Percentiles rank a stretch among this genome's conserved stretches.
These are phyloP conservation scores for Malacoctenus gilli DNA, from an alignment of 2,797 vertebrate species.

Conservation along the genomic window DNA sequence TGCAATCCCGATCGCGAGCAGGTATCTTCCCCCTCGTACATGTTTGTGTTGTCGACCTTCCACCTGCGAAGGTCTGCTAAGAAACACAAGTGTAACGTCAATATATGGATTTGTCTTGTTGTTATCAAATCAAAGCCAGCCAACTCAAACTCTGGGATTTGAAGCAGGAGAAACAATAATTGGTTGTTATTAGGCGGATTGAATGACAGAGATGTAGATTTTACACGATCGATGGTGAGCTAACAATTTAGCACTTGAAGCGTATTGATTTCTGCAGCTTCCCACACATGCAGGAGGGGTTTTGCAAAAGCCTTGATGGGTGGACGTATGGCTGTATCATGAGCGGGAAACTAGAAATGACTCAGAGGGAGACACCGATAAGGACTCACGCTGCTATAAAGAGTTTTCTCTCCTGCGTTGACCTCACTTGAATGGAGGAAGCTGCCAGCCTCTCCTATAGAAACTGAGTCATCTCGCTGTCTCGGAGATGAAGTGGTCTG, in stretches of 20 bases:
- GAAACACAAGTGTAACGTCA: slow-evolving; percentile 60
- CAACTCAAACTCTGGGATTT: slow-evolving; percentile 28
- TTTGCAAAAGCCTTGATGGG: slow-evolving; percentile 48
- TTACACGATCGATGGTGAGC: slow-evolving; percentile 45
- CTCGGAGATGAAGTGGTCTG: slow-evolving; percentile 43
- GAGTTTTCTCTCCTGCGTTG: slow-evolving; percentile 20
- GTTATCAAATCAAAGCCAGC: slow-evolving; percentile 47
- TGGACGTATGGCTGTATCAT: slow-evolving; percentile 46
- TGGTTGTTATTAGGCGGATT: slow-evolving; percentile 58
- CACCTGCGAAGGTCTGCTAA: slow-evolving; percentile 59
- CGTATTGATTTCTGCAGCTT: slow-evolving; percentile 62
- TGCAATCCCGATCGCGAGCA: slow-evolving; percentile 23
- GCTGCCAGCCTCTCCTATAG: slow-evolving; percentile 16
- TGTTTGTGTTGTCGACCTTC: slow-evolving; percentile 32
- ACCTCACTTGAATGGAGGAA: slow-evolving; percentile 25
- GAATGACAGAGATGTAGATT: slow-evolving; percentile 67
- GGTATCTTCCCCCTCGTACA: slow-evolving; percentile 22
- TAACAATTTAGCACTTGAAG: slow-evolving; percentile 68
- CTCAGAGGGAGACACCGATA: slow-evolving; percentile 34
- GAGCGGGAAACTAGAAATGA: slow-evolving; percentile 49
- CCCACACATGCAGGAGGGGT: slow-evolving; percentile 40
- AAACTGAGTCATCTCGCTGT: slow-evolving; percentile 36
- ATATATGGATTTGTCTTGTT: slow-evolving; percentile 68
- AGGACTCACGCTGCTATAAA: slow-evolving; percentile 27
- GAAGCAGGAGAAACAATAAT: slow-evolving; percentile 59